A percentile compares a stretch with the other conserved stretches of the same genome.
Evolutionary conservation across 2,888 invertebrate species (phyloP).

Genomic region (Arrhopalites spinosus): DNA sequence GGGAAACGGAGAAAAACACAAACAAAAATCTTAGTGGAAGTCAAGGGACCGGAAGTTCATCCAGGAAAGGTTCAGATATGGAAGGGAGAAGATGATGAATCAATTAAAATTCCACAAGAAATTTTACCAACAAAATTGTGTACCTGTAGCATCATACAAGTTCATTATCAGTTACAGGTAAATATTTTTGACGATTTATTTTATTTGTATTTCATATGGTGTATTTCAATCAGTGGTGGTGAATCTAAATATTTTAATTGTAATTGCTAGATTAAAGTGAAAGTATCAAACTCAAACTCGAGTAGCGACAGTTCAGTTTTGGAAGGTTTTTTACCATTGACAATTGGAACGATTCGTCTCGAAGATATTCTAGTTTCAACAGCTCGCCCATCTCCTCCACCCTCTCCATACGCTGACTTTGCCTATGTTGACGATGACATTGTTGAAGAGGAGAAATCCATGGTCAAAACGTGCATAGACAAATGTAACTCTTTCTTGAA

Average conservation of each 20-base stretch:
- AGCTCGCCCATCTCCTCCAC: background rate
- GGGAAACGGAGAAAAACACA: constrained; percentile 28
- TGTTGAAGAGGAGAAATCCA: constrained; percentile 25
- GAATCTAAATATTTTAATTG: background rate
- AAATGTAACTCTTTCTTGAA: constrained; percentile 26
- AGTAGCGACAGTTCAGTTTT: constrained; percentile 25
- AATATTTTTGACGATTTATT: background rate
- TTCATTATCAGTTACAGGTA: constrained; percentile 32
- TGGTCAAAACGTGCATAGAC: constrained; percentile 18
- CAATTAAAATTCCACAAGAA: constrained; percentile 11
- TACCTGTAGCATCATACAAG: constrained; percentile 21
- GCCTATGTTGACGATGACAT: constrained; percentile 34
- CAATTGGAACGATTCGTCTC: constrained; percentile 25
- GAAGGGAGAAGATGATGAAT: constrained; percentile 21
- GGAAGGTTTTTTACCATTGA: constrained; percentile 24
- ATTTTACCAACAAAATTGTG: constrained; percentile 18
- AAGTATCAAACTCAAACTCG: constrained; percentile 20
- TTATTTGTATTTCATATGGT: background rate
- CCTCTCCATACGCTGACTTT: constrained; percentile 31
- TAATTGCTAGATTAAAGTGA: constrained; percentile 25
- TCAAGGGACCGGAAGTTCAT: constrained; percentile 13
- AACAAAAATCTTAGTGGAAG: constrained; percentile 17
- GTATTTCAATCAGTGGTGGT: background rate
- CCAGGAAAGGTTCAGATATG: constrained; percentile 24
- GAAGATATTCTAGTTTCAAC: constrained; percentile 25